Evolutionary conservation across 2,797 vertebrate species (phyloP).

Genomic region (Pseudochirops cupreus): DNA sequence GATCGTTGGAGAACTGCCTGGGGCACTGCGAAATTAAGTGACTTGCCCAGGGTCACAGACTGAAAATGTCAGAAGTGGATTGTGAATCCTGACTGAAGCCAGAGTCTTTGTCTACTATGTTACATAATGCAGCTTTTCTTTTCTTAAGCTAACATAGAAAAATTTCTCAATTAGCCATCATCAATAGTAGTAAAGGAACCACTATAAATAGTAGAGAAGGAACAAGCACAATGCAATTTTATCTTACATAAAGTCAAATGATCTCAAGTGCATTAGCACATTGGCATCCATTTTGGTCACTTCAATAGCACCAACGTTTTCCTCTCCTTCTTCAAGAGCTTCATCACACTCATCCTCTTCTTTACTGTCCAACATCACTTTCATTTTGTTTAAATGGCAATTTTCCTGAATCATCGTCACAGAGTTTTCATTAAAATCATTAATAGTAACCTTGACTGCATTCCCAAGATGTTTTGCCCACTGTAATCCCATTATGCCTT

Average conservation of each 20-base stretch:
- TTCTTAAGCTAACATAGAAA: not conserved
- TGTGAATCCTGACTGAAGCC: not conserved
- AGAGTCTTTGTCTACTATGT: not conserved
- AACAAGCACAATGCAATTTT: not conserved
- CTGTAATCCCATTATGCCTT: slow-evolving; percentile 98
- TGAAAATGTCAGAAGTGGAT: not conserved
- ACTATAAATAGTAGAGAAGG: not conserved
- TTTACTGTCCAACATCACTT: slow-evolving; percentile 85
- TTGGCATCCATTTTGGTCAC: slow-evolving; percentile 98
- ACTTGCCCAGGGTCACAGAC: not conserved
- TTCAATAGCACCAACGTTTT: slow-evolving; percentile 88
- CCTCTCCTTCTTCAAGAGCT: slow-evolving; percentile 78
- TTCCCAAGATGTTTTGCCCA: slow-evolving; percentile 96
- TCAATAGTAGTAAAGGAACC: not conserved
- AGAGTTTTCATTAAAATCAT: slow-evolving; percentile 94
- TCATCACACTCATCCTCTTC: slow-evolving; percentile 83
- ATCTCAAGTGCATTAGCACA: slow-evolving; percentile 96
- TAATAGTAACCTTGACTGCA: slow-evolving; percentile 95
- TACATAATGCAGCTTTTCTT: not conserved
- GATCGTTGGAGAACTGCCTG: not conserved
- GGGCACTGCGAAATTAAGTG: not conserved
- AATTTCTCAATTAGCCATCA: not conserved
- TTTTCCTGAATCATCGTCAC: slow-evolving; percentile 96
- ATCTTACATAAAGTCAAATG: slow-evolving; percentile 98
- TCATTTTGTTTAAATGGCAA: slow-evolving; percentile 95